These are phyloP conservation scores for Drosophila ercepeae DNA, from an alignment of 1,140 invertebrate genomes.

Conservation along the genomic window DNA sequence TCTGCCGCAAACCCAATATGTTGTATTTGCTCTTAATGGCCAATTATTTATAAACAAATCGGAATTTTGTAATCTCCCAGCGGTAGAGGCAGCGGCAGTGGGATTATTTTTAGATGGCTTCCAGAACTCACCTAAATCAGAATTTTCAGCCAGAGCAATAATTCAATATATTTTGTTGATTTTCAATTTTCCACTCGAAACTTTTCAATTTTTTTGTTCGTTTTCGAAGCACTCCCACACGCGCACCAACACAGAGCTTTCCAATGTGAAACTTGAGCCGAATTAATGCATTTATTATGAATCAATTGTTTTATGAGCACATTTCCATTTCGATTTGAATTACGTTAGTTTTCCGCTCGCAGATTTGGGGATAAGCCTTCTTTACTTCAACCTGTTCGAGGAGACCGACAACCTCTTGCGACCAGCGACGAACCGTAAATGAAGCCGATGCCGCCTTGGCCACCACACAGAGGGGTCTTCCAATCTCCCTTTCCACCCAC, in stretches of 20 bases:
- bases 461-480: conserved; percentile 32
- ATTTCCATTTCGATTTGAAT: conserved; percentile 21
- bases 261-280: not conserved
- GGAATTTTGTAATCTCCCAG: conserved; percentile 54
- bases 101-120: conserved; percentile 64
- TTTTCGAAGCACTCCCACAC: conserved; percentile 15
- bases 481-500: not conserved
- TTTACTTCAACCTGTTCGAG: conserved; percentile 8
- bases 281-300: conserved; percentile 13
- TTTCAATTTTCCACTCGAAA: conserved; percentile 20
- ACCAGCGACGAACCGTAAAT: conserved; percentile 73
- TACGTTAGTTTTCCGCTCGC: conserved; percentile 24
- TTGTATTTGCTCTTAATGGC: conserved; percentile 33
- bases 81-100: no score
- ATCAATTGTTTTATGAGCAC: conserved; percentile 9
- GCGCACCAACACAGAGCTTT: not conserved
- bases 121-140: conserved; percentile 66
- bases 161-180: conserved; percentile 55
- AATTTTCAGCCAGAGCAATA: conserved; percentile 46
- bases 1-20: conserved; percentile 10
- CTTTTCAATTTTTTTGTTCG: conserved; percentile 36
- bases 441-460: conserved; percentile 54
- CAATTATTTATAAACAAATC: conserved; percentile 57
- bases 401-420: conserved; percentile 57
- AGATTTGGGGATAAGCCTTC: conserved; percentile 13